These are phyloP conservation scores for Eupithecia centaureata DNA, from an alignment of 2,888 invertebrate genomes.

Conservation along the genomic window DNA sequence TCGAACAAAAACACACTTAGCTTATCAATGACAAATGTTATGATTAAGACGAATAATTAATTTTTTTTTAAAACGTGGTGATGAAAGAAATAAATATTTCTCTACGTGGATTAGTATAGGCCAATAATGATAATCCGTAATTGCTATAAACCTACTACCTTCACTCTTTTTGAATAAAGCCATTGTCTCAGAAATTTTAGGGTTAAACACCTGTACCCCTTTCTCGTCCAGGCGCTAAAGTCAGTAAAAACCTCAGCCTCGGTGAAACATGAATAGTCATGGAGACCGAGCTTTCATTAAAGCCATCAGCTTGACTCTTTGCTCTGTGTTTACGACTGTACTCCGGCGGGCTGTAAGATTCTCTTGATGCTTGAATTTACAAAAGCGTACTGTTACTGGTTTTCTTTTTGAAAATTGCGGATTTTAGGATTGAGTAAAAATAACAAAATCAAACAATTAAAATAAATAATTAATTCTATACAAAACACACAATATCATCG, in stretches of 20 bases:
- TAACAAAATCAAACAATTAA: background rate
- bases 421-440: background rate
- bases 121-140: too few species aligned
- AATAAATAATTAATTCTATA: too few species aligned
- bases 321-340: slow-evolving; percentile 37
- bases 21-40: too few species aligned
- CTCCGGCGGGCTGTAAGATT: background rate
- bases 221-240: background rate
- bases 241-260: slow-evolving; percentile 44
- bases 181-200: background rate
- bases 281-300: slow-evolving; percentile 69
- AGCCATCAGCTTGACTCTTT: slow-evolving; percentile 45
- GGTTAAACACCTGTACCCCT: background rate
- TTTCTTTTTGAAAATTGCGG: background rate
- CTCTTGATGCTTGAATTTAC: background rate
- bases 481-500: too few species aligned
- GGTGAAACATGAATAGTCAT: slow-evolving; percentile 74
- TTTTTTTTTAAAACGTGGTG: too few species aligned
- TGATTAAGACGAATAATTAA: too few species aligned
- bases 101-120: too few species aligned
- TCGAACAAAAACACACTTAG: too few species aligned
- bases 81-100: too few species aligned
- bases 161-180: background rate
- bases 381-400: too few species aligned
- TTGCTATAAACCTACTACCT: too few species aligned